Percentiles rank a stretch among this genome's conserved stretches.
Conservation (phyloP, 2,113 vertebrate genomes). For the Nibea albiflora region DNA sequence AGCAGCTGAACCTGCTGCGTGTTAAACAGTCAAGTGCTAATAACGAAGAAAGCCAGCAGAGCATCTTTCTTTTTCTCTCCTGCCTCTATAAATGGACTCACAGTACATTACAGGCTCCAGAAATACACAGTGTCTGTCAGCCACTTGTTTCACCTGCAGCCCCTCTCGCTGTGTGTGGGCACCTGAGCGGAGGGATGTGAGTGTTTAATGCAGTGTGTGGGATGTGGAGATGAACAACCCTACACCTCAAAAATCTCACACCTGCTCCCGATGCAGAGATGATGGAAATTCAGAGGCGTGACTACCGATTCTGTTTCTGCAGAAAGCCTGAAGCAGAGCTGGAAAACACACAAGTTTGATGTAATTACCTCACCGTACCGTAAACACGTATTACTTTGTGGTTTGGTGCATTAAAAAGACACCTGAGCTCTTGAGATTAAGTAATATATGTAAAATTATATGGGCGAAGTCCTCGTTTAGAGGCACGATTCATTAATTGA, state of each 20-base stretch:
- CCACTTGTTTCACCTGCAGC: constrained; percentile 59
- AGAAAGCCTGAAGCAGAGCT: constrained; percentile 2
- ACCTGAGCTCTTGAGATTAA: not conserved
- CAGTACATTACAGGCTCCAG: constrained; percentile 51
- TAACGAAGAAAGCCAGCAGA: not conserved
- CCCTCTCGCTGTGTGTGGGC: constrained; percentile 54
- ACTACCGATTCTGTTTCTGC: not conserved
- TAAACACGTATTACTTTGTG: not conserved
- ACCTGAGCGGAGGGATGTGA: constrained; percentile 28
- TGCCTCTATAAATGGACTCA: constrained; percentile 38
- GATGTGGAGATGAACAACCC: constrained; percentile 63
- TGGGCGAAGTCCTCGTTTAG: not conserved
- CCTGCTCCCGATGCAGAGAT: constrained; percentile 44
- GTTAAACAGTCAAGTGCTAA: not conserved
- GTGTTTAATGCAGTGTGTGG: constrained; percentile 71
- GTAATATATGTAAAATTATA: not conserved
- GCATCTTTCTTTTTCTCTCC: constrained; percentile 6
- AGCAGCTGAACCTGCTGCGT: not conserved
- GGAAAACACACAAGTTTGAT: not conserved
- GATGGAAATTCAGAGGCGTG: constrained; percentile 12
- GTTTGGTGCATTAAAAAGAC: not conserved
- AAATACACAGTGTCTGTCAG: constrained; percentile 56
- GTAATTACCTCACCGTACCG: not conserved
- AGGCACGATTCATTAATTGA: not conserved
- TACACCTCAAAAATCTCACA: constrained; percentile 59